Base-by-base conservation (phyloP, 2,888 invertebrate genomes). In the Venusia cambrica region DNA sequence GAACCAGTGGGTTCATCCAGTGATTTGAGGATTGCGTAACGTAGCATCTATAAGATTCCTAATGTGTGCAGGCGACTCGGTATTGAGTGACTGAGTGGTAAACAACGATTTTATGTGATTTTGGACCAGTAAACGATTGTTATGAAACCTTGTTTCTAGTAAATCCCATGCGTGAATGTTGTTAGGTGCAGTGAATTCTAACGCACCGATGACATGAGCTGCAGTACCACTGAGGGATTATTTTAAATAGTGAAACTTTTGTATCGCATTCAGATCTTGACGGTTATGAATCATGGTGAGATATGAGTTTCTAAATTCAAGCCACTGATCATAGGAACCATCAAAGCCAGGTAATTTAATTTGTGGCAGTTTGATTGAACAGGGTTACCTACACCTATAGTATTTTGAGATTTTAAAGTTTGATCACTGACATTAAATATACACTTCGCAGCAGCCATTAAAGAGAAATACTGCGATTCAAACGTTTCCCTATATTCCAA, bases 281-380 rank as follows among this genome's bases (percentile, higher is more conserved):
- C 24, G 16, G 1, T 38, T 42, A 9, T 45, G 51, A 19, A 49
- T 41, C 31, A 46, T 39, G 2, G 40, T 38, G n/a, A 28, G 4
- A 25, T 31, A 48, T 5, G 43, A 37, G 9, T 53, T 33, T 17
- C 32, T 32, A 22, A 27, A 53, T 20, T 47, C 53, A 0, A 46
- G 12, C 48, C 54, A 54, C 5, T 39, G 30, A 15, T 54, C 48
- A 26, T 36, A 49, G n/a, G n/a, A n/a, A n/a, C n/a, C n/a, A n/a
- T n/a, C n/a, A n/a, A n/a, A n/a, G n/a, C n/a, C n/a, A n/a, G n/a
- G n/a, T n/a, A n/a, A n/a, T n/a, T n/a, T n/a, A n/a, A n/a, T n/a
- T n/a, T n/a, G n/a, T n/a, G n/a, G n/a, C n/a, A n/a, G n/a, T n/a
- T n/a, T n/a, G n/a, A n/a, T n/a, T n/a, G n/a, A n/a, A n/a, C n/a